Percentiles rank a stretch among this genome's conserved stretches.
Conservation (phyloP, 2,797 vertebrate genomes). For the Lagorchestes hirsutus region DNA sequence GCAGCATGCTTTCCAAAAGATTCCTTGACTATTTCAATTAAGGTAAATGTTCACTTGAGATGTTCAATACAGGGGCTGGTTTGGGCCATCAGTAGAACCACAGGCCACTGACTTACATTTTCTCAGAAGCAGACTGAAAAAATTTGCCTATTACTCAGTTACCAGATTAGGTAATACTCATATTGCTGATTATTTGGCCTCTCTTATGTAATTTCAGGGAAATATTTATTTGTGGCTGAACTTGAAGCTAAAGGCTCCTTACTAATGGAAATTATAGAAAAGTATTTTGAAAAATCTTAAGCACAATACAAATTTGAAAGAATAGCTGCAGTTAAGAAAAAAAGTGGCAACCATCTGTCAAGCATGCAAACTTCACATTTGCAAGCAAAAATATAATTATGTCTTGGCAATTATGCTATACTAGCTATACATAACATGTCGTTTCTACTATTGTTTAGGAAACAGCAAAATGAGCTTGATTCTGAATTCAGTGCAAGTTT, state of each 20-base stretch:
- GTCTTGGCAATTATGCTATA: not conserved
- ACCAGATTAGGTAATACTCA: not conserved
- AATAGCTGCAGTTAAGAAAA: slow-evolving; percentile 4
- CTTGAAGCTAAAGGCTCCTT: not conserved
- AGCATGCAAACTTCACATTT: slow-evolving; percentile 7
- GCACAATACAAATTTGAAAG: slow-evolving; percentile 38
- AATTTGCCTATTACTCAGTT: not conserved
- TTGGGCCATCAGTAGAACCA: not conserved
- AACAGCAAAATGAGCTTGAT: slow-evolving; percentile 46
- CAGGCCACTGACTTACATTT: not conserved
- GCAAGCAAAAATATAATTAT: not conserved
- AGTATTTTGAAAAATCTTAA: slow-evolving; percentile 39
- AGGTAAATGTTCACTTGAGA: not conserved
- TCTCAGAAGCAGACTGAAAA: not conserved
- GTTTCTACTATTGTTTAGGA: slow-evolving; percentile 5
- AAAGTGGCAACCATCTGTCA: slow-evolving; percentile 25
- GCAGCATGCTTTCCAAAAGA: not conserved
- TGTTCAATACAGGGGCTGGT: slow-evolving; percentile 28
- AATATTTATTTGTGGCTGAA: slow-evolving; percentile 18
- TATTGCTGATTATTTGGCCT: not conserved
- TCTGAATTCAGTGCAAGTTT: slow-evolving; percentile 14
- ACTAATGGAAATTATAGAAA: slow-evolving; percentile 31
- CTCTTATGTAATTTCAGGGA: not conserved
- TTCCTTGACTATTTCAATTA: slow-evolving; percentile 25
- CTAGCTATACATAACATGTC: slow-evolving; percentile 25